A percentile compares a stretch with the other conserved stretches of the same genome.
Conservation (phyloP, 2,113 vertebrate genomes). For the Propithecus coquereli region DNA sequence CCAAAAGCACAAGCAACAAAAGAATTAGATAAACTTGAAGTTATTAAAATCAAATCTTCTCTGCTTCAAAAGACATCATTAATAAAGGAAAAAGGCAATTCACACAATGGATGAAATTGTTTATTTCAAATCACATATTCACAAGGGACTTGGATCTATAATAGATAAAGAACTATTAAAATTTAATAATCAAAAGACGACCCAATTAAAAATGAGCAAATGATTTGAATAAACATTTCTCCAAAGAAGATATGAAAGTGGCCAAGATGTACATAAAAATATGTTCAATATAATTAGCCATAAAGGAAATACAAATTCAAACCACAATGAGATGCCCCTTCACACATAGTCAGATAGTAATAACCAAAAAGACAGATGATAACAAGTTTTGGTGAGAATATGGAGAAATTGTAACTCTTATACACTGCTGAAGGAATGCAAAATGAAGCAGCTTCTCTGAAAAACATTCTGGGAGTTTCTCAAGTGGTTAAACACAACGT, state of each 20-base stretch:
- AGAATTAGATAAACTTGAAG: not conserved
- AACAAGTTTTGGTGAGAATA: not conserved
- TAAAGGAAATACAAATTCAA: not conserved
- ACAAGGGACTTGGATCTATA: not conserved
- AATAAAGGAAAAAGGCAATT: not conserved
- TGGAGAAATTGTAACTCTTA: not conserved
- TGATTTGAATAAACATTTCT: not conserved
- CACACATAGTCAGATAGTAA: not conserved
- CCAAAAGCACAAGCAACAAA: not conserved
- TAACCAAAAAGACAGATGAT: not conserved
- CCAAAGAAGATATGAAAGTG: not conserved
- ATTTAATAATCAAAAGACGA: not conserved
- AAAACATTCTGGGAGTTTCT: not conserved
- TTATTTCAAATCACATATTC: not conserved
- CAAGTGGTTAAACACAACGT: not conserved
- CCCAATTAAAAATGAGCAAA: not conserved
- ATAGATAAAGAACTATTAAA: not conserved
- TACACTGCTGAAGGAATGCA: not conserved
- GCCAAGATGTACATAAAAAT: not conserved
- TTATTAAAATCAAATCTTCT: not conserved
- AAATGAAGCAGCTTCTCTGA: not conserved
- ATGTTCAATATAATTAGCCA: not conserved
- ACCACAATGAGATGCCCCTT: not conserved
- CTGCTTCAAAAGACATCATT: not conserved
- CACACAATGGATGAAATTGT: not conserved